These are phyloP conservation scores for Dicycla oo DNA, from an alignment of 2,888 invertebrate genomes.

Conservation along the genomic window DNA sequence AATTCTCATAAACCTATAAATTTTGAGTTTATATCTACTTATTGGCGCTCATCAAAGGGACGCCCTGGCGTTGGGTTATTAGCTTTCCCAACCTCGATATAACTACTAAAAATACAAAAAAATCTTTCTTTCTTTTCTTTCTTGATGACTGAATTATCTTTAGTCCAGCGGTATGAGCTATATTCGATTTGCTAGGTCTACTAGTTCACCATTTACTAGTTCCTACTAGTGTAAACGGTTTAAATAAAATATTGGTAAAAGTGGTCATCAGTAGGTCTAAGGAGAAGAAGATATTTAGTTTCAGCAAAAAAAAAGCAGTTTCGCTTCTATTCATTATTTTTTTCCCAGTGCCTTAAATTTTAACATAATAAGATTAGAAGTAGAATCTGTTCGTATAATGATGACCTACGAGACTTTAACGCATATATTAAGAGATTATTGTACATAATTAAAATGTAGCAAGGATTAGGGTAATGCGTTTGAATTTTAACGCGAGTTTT, in stretches of 20 bases:
- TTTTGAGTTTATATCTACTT: neutral
- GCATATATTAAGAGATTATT: constrained; percentile 50
- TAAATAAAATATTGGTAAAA: neutral
- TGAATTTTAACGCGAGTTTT: constrained; percentile 35
- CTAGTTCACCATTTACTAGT: no score
- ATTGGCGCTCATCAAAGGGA: neutral
- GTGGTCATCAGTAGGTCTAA: neutral
- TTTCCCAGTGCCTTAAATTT: constrained; percentile 45
- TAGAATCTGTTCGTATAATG: constrained; percentile 34
- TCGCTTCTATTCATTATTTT: neutral
- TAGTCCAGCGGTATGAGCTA: neutral
- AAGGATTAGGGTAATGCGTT: constrained; percentile 43
- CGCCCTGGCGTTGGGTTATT: neutral
- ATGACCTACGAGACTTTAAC: constrained; percentile 58
- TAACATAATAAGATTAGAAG: constrained; percentile 71
- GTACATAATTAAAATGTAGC: constrained; percentile 42
- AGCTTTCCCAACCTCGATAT: neutral
- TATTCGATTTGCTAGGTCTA: neutral
- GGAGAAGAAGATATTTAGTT: neutral
- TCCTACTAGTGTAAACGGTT: neutral
- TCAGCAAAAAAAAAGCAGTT: neutral
- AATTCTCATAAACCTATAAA: no score
- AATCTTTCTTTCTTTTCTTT: no score
- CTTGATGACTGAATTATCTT: neutral
- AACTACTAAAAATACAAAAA: no score